Percentiles rank a stretch among this genome's conserved stretches.
Evolutionary conservation across 1,140 invertebrate genomes (phyloP).

Genomic region (Cotesia chilonis): DNA sequence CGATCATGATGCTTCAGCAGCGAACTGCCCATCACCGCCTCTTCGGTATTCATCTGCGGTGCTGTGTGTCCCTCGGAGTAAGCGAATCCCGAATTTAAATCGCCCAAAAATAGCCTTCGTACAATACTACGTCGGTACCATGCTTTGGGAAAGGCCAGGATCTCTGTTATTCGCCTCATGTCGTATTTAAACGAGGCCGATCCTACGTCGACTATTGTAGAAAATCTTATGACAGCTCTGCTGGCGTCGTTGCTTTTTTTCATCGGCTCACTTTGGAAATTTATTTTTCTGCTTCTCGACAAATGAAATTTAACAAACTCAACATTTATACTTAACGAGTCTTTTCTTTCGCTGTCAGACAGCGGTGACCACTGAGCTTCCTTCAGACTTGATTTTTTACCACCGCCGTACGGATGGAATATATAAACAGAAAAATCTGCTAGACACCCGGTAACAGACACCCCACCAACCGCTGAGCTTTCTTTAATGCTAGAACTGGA

Average conservation of each 20-base stretch:
- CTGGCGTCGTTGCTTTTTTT: slow-evolving; percentile 56
- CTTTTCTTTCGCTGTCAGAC: slow-evolving; percentile 89
- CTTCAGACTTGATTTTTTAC: slow-evolving; percentile 82
- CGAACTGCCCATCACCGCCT: slow-evolving; percentile 60
- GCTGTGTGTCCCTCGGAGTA: slow-evolving; percentile 65
- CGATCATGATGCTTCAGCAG: slow-evolving; percentile 58
- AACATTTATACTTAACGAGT: slow-evolving; percentile 94
- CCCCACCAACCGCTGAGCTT: slow-evolving; percentile 79
- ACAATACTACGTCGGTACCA: slow-evolving; percentile 96
- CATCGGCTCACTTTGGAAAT: slow-evolving; percentile 71
- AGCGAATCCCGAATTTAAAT: slow-evolving; percentile 72
- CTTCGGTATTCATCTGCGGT: slow-evolving; percentile 56
- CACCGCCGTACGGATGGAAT: slow-evolving; percentile 95
- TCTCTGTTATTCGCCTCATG: slow-evolving; percentile 96
- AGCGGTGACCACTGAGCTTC: slow-evolving; percentile 87
- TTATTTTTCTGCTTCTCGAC: slow-evolving; percentile 85
- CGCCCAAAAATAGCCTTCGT: slow-evolving; percentile 90
- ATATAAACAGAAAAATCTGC: slow-evolving; percentile 97
- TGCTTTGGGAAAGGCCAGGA: slow-evolving; percentile 96
- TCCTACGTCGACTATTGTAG: slow-evolving; percentile 95
- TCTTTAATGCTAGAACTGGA: slow-evolving; percentile 49
- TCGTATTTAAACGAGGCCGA: slow-evolving; percentile 99
- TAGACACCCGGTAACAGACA: slow-evolving; percentile 93
- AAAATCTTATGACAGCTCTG: slow-evolving; percentile 86
- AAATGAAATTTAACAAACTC: slow-evolving; percentile 97